A percentile compares a stretch with the other conserved stretches of the same genome.
Conservation (phyloP, 2,888 invertebrate genomes). For the Nymphalis urticae region DNA sequence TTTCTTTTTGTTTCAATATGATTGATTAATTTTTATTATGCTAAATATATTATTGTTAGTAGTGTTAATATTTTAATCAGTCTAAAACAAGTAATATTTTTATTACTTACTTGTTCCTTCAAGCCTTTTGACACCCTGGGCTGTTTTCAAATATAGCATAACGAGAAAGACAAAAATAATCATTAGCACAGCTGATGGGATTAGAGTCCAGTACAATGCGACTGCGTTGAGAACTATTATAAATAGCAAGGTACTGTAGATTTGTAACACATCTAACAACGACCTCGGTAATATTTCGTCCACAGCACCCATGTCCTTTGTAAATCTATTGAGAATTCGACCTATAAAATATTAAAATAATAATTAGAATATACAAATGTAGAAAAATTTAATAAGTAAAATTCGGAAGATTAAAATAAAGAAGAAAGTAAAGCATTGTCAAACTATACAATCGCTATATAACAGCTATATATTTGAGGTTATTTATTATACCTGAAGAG, state of each 20-base stretch:
- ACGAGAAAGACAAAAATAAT: slow-evolving; percentile 82
- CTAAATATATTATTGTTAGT: background rate
- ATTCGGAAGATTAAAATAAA: too few species aligned
- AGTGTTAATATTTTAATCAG: background rate
- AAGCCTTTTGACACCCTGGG: slow-evolving; percentile 85
- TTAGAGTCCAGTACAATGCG: slow-evolving; percentile 81
- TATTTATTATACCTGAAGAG: slow-evolving; percentile 78
- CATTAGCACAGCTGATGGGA: slow-evolving; percentile 81
- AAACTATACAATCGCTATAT: too few species aligned
- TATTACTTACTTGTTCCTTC: slow-evolving; percentile 82
- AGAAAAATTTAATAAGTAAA: background rate
- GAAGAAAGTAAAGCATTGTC: too few species aligned
- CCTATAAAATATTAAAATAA: slow-evolving; percentile 62
- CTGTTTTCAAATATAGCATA: slow-evolving; percentile 84
- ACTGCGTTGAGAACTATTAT: slow-evolving; percentile 83
- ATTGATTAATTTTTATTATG: background rate
- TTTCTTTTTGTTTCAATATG: background rate
- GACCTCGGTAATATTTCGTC: slow-evolving; percentile 89
- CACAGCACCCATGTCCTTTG: slow-evolving; percentile 91
- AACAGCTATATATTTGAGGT: too few species aligned
- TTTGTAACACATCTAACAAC: slow-evolving; percentile 84
- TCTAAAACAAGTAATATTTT: background rate
- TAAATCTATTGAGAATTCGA: slow-evolving; percentile 88
- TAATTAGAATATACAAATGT: background rate
- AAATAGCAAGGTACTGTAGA: slow-evolving; percentile 73